Evolutionary conservation across 2,113 vertebrate genomes (phyloP).

Genomic region (Coracopsis vasa): DNA sequence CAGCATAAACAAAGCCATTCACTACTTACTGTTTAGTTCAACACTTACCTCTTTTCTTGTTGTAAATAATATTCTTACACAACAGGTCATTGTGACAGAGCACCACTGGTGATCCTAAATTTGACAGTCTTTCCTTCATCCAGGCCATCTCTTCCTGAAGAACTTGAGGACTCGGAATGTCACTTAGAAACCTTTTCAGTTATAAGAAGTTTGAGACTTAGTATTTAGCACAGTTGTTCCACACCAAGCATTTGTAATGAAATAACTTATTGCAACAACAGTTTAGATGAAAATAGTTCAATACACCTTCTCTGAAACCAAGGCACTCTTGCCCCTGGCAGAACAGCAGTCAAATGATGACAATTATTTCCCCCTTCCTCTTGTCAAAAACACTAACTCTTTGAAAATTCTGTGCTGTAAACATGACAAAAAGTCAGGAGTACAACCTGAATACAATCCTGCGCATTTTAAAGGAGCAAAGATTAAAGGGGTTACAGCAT

Average conservation of each 20-base stretch:
- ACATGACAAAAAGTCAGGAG: background rate
- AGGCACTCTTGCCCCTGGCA: background rate
- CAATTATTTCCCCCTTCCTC: background rate
- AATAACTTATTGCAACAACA: background rate
- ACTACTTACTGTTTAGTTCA: conserved; percentile 59
- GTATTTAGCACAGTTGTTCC: background rate
- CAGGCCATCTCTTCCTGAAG: conserved; percentile 92
- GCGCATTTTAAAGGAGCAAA: background rate
- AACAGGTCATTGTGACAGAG: conserved; percentile 98
- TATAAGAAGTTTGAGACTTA: background rate
- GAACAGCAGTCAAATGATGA: background rate
- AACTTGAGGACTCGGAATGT: conserved; percentile 82
- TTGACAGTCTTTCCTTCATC: conserved; percentile 91
- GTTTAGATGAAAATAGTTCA: background rate
- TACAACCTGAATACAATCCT: background rate
- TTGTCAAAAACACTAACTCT: background rate
- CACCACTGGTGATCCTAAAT: conserved; percentile 92
- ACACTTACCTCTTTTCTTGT: conserved; percentile 89
- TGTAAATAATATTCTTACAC: conserved; percentile 99
- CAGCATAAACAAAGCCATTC: background rate
- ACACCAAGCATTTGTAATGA: background rate
- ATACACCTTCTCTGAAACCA: background rate
- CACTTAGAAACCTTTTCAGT: conserved; percentile 81
- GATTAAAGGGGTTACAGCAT: background rate
- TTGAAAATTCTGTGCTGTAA: background rate